Percentiles rank a stretch among this genome's conserved stretches.
These are phyloP conservation scores for Pitta sordida DNA, from an alignment of 2,113 vertebrate genomes.

Conservation along the genomic window DNA sequence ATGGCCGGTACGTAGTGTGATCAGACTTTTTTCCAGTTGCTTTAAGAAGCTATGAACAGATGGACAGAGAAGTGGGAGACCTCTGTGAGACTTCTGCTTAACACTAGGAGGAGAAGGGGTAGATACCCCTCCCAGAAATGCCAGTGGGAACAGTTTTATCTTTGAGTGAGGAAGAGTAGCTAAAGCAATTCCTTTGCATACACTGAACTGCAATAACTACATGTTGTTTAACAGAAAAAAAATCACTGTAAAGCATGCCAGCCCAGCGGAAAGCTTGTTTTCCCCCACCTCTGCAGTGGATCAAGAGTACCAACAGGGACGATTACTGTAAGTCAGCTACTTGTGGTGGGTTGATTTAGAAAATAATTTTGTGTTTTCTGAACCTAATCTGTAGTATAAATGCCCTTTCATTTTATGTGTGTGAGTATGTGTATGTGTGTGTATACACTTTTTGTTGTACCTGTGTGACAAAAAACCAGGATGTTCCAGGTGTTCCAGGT, in stretches of 20 bases:
- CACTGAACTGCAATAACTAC: neutral
- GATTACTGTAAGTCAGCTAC: neutral
- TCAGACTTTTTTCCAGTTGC: neutral
- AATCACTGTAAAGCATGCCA: neutral
- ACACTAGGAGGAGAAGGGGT: neutral
- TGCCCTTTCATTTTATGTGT: too few species aligned
- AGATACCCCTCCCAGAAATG: neutral
- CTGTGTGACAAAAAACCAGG: neutral
- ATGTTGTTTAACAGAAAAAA: neutral
- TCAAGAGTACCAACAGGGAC: neutral
- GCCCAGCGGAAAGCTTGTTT: neutral
- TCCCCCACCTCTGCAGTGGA: neutral
- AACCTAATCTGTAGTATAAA: neutral
- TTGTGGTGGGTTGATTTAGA: neutral
- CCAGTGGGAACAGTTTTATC: neutral
- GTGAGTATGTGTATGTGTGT: fast-evolving
- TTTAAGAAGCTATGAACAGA: neutral
- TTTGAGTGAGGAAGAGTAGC: neutral
- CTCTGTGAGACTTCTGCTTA: neutral
- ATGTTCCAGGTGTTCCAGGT: neutral
- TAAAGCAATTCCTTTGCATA: neutral
- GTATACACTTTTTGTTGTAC: neutral
- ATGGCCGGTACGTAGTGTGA: neutral
- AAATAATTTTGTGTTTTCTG: neutral
- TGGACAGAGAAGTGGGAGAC: neutral